Conservation (phyloP, 2,113 vertebrate genomes). For the Heterotis niloticus region DNA sequence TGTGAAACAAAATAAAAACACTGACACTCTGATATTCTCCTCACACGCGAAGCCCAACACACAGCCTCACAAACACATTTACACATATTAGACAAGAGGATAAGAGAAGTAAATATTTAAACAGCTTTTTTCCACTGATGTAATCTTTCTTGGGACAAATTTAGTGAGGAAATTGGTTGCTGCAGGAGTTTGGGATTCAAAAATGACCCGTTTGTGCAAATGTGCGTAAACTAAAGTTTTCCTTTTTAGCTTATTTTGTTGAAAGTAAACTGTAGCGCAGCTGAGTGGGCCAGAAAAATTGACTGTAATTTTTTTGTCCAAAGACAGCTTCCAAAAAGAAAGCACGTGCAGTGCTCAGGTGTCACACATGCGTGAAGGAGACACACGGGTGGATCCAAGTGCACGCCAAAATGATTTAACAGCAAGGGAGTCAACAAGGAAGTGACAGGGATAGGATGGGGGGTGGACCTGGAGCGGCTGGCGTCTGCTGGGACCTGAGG, state of each 20-base stretch:
- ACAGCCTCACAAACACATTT: constrained; percentile 53
- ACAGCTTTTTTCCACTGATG: constrained; percentile 3
- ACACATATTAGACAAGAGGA: constrained; percentile 41
- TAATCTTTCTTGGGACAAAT: constrained; percentile 1
- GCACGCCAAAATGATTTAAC: too few species aligned
- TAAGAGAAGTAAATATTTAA: constrained; percentile 31
- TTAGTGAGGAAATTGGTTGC: not conserved
- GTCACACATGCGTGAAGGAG: too few species aligned
- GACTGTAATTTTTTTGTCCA: too few species aligned
- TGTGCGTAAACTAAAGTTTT: not conserved
- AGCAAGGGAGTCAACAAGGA: too few species aligned
- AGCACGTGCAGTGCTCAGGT: not conserved
- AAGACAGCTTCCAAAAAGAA: not conserved
- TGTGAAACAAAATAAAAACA: constrained; percentile 16
- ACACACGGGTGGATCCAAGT: too few species aligned
- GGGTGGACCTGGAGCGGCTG: too few species aligned
- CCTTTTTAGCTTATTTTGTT: constrained; percentile 9
- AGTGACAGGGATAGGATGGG: not conserved
- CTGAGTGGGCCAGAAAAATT: not conserved
- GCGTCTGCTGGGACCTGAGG: too few species aligned
- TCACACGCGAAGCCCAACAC: constrained; percentile 48
- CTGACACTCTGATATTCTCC: constrained; percentile 52
- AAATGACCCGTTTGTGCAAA: constrained; percentile 8
- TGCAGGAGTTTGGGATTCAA: constrained; percentile 3
- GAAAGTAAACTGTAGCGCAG: constrained; percentile 6